Conservation (phyloP, 2,797 vertebrate species). For the Jordanella pulchra region DNA sequence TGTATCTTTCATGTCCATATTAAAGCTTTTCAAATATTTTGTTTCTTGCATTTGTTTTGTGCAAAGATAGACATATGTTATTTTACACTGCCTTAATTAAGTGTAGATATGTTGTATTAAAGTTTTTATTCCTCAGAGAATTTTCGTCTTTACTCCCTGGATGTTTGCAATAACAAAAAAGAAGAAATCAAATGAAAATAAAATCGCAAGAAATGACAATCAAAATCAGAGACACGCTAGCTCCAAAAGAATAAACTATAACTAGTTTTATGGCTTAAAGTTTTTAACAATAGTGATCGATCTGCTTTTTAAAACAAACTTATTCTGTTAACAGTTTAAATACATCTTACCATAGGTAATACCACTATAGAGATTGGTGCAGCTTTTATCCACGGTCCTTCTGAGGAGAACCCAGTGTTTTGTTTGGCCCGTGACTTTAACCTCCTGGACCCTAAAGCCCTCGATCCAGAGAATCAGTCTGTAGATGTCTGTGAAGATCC, state of each 20-base stretch:
- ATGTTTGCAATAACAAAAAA: background rate
- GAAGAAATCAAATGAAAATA: background rate
- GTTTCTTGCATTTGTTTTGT: no score
- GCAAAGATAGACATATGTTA: no score
- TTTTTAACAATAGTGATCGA: background rate
- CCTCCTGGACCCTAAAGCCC: slow-evolving; percentile 78
- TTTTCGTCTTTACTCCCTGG: background rate
- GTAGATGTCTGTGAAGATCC: slow-evolving; percentile 73
- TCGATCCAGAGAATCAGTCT: slow-evolving; percentile 84
- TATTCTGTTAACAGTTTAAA: background rate
- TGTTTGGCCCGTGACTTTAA: slow-evolving; percentile 78
- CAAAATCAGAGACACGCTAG: no score
- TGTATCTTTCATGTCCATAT: no score
- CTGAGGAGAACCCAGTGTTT: slow-evolving; percentile 85
- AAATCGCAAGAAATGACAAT: no score
- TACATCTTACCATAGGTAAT: slow-evolving; percentile 67
- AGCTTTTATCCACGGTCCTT: slow-evolving; percentile 91
- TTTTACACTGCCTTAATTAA: no score
- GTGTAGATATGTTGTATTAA: no score
- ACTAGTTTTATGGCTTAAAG: background rate
- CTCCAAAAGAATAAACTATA: no score
- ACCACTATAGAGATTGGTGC: slow-evolving; percentile 86
- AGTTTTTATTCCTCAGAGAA: no score
- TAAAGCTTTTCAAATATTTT: no score
- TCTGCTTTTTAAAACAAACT: background rate